Conservation (phyloP, 2,113 vertebrate species). For the Stictonetta naevosa region DNA sequence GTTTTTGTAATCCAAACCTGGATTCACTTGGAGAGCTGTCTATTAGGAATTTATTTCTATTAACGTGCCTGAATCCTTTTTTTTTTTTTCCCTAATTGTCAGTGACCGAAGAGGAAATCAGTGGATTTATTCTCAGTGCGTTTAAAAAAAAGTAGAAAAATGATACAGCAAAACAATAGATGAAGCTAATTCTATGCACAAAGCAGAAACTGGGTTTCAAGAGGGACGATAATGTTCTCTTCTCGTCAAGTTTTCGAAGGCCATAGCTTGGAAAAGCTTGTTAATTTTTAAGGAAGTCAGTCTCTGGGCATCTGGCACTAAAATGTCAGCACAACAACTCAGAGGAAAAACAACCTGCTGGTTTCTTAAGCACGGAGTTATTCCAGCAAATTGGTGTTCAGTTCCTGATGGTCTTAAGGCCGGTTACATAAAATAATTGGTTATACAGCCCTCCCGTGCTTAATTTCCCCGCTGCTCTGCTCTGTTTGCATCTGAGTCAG, state of each 20-base stretch:
- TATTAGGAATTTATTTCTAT: not conserved
- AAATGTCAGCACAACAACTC: not conserved
- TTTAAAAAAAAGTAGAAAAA: not conserved
- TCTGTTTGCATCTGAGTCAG: constrained; percentile 17
- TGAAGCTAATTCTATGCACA: not conserved
- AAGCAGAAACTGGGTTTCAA: not conserved
- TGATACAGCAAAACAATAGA: not conserved
- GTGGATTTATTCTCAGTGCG: not conserved
- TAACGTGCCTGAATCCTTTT: not conserved
- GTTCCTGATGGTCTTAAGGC: constrained; percentile 5
- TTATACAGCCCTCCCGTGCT: not conserved
- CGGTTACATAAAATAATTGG: not conserved
- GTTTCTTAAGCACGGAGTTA: constrained; percentile 28
- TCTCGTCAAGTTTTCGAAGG: not conserved
- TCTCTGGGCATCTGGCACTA: not conserved
- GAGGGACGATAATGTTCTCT: not conserved
- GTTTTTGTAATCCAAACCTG: not conserved
- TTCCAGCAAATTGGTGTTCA: not conserved
- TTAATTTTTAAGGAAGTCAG: constrained; percentile 18
- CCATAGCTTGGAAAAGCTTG: constrained; percentile 36
- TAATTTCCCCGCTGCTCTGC: not conserved
- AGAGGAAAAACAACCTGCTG: constrained; percentile 42
- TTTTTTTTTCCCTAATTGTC: not conserved
- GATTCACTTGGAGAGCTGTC: not conserved
- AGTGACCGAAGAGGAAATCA: not conserved